Base-by-base conservation (phyloP, 2,113 vertebrate species). In the Orthochromis malagaraziensis region DNA sequence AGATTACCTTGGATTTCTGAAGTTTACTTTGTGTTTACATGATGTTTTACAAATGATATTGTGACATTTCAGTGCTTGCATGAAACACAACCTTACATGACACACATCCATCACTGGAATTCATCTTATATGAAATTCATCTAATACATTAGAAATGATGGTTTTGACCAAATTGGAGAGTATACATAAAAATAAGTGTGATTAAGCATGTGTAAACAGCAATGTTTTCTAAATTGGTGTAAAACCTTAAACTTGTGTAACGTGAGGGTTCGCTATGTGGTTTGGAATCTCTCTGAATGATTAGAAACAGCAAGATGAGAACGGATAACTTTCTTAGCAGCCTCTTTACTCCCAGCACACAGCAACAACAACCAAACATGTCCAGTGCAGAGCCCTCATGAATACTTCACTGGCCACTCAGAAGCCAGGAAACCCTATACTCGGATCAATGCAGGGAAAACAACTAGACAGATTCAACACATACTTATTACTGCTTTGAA, bases 401-500 rank as follows among this genome's bases (percentile, higher is more conserved):
- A 35, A 63, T 35, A 5, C 9, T 35, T 63, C 31, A 63, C 31
- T 35, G 58, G 58, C 58, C 31, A 19, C 58, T 35, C 51, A 21
- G 51, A 54, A 54, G 51, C 51, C n/a, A 21, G 51, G n/a, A 54
- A 63, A 33, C 9, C 17, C 58, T 63, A 63, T n/a, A 35, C 58
- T 63, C 0, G 0, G 0, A 5, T 63, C 58, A 63, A 35, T 63
- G 31, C 31, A 0, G 2, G 17, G 6, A 63, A 63, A 63, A 63
- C 31, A 35, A 35, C 31, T 35, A n/a, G 58, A 63, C 9, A 35
- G 0, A 63, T 63, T 63, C 17, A 1, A n/a, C 6, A 63, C 6
- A 1, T 63, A 1, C 31, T 2, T 63, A 63, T 63, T 35, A 35
- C 9, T n/a, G 31, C 0, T 63, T 35, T 35, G 58, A 35, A 7